Evolutionary conservation across 2,888 invertebrate genomes (phyloP).

Genomic region (Selenia dentaria): DNA sequence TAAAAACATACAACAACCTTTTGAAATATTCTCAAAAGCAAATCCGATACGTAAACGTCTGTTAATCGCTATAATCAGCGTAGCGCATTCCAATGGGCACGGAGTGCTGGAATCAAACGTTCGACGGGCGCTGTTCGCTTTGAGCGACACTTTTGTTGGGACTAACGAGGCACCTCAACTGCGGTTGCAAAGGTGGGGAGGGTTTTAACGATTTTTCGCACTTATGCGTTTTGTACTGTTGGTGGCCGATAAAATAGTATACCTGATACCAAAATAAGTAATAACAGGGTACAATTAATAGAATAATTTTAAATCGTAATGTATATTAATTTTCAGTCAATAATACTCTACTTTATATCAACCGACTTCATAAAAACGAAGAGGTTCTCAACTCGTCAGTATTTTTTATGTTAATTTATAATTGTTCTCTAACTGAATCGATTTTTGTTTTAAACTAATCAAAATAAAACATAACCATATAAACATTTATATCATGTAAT

Average conservation of each 20-base stretch:
- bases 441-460: too few relatives aligned
- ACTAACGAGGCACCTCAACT: constrained; percentile 35
- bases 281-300: too few relatives aligned
- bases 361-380: neutral
- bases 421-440: too few relatives aligned
- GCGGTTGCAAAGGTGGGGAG: constrained; percentile 5
- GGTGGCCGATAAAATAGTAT: too few relatives aligned
- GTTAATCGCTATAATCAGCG: constrained; percentile 30
- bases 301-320: too few relatives aligned
- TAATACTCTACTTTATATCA: too few relatives aligned
- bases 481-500: too few relatives aligned
- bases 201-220: constrained; percentile 13
- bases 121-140: constrained; percentile 23
- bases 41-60: constrained; percentile 15
- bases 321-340: neutral
- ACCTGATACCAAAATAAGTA: too few relatives aligned
- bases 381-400: neutral
- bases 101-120: constrained; percentile 36
- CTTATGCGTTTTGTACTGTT: constrained; percentile 11
- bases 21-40: too few relatives aligned
- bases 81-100: constrained; percentile 30
- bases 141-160: constrained; percentile 29
- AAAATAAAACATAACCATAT: too few relatives aligned
- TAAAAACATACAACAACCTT: too few relatives aligned
- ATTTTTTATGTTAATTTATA: too few relatives aligned